Conservation (phyloP, 1,140 invertebrate genomes). For the Cataglyphis hispanica region DNA sequence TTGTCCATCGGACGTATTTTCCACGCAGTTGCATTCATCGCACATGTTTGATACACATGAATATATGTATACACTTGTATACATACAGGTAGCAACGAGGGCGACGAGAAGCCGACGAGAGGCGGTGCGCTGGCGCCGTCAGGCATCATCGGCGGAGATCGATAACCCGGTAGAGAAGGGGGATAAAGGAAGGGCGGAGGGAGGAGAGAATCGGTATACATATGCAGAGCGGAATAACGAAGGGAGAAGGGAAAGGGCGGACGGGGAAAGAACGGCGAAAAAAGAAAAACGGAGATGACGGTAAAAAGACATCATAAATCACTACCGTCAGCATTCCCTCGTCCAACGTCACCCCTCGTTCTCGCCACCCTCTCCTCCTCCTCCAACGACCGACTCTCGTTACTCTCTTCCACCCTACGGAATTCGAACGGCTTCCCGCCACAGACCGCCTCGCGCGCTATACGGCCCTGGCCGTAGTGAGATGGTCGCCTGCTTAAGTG, state of each 20-base stretch:
- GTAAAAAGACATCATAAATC: constrained; percentile 75
- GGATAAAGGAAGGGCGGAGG: neutral
- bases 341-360: neutral
- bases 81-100: neutral
- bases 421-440: constrained; percentile 46
- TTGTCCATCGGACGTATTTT: constrained; percentile 36
- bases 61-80: constrained; percentile 8
- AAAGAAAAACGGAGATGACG: constrained; percentile 55
- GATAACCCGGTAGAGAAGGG: constrained; percentile 55
- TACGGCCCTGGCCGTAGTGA: constrained; percentile 83
- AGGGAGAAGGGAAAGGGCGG: constrained; percentile 6
- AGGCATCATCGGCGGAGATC: constrained; percentile 73
- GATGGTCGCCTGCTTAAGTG: constrained; percentile 84
- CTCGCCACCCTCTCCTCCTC: neutral
- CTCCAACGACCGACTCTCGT: constrained; percentile 46
- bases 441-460: constrained; percentile 75
- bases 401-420: constrained; percentile 53
- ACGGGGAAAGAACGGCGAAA: constrained; percentile 63
- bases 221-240: constrained; percentile 35
- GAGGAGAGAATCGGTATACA: constrained; percentile 62
- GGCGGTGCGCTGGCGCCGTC: constrained; percentile 69
- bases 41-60: constrained; percentile 54
- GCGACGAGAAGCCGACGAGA: constrained; percentile 41
- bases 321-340: constrained; percentile 28
- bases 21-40: constrained; percentile 53